Conservation (phyloP, 1,140 invertebrate species). For the Brevipalpus yothersi region DNA sequence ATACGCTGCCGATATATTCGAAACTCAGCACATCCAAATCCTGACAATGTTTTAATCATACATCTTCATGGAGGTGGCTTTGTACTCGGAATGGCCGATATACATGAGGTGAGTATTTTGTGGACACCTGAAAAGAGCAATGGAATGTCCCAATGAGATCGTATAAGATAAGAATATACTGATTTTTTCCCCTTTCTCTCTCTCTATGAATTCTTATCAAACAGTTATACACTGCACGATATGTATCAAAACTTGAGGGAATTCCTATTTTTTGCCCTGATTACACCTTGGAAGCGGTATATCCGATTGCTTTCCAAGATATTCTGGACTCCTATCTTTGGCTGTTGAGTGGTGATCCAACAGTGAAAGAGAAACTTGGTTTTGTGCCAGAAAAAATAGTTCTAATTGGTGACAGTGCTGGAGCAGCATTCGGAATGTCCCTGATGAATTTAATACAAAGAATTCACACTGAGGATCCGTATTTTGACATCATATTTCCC, state of each 20-base stretch:
- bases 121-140: background rate
- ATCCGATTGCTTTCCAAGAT: constrained; percentile 64
- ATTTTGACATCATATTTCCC: background rate
- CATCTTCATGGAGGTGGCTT: constrained; percentile 97
- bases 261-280: constrained; percentile 74
- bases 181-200: background rate
- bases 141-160: background rate
- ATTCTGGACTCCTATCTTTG: constrained; percentile 82
- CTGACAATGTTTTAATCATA: constrained; percentile 21
- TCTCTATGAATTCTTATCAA: background rate
- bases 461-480: background rate
- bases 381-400: constrained; percentile 17
- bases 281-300: constrained; percentile 50
- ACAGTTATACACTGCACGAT: background rate
- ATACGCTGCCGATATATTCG: background rate
- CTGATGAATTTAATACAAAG: constrained; percentile 33
- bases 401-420: constrained; percentile 58
- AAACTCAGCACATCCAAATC: background rate
- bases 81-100: constrained; percentile 79
- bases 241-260: background rate
- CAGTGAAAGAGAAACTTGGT: constrained; percentile 19
- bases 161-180: background rate
- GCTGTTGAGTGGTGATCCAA: constrained; percentile 27
- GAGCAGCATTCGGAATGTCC: constrained; percentile 63
- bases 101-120: constrained; percentile 41